Evolutionary conservation across 2,888 invertebrate species (phyloP).

Genomic region (Drosophila anomalata): DNA sequence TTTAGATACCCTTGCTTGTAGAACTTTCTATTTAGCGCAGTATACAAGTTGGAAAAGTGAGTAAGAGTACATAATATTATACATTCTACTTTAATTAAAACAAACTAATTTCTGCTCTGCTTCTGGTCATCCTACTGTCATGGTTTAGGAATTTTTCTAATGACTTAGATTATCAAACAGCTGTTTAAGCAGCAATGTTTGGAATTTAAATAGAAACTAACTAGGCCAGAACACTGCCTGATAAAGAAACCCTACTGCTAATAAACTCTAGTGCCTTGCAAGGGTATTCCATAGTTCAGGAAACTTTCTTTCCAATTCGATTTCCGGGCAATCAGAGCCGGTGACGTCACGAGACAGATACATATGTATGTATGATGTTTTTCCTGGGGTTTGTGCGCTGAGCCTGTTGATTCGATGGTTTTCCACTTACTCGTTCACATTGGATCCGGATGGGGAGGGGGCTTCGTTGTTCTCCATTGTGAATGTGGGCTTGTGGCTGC

Average conservation of each 20-base stretch:
- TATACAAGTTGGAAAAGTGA: not conserved
- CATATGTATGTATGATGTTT: slow-evolving; percentile 6
- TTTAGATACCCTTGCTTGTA: not conserved
- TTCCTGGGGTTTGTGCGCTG: slow-evolving; percentile 35
- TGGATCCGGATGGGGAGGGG: slow-evolving; percentile 70
- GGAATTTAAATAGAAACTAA: not conserved
- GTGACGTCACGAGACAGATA: slow-evolving; percentile 23
- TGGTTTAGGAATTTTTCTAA: not conserved
- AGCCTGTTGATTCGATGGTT: slow-evolving; percentile 18
- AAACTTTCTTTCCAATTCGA: slow-evolving; percentile 19
- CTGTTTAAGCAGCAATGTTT: not conserved
- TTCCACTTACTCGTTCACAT: slow-evolving; percentile 69
- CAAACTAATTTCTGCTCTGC: not conserved
- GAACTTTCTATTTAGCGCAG: not conserved
- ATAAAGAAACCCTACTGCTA: not conserved
- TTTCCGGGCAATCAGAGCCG: slow-evolving; percentile 2
- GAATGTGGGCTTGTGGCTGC: not conserved
- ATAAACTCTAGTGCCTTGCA: not conserved
- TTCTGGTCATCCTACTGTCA: not conserved
- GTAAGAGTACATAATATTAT: too few relatives aligned
- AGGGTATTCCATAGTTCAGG: slow-evolving; percentile 18
- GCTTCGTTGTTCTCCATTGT: slow-evolving; percentile 71
- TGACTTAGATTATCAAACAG: not conserved
- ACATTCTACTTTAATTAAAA: not conserved
- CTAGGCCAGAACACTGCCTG: not conserved